These are phyloP conservation scores for Morpho helenor DNA, from an alignment of 2,888 invertebrate genomes.

Conservation along the genomic window DNA sequence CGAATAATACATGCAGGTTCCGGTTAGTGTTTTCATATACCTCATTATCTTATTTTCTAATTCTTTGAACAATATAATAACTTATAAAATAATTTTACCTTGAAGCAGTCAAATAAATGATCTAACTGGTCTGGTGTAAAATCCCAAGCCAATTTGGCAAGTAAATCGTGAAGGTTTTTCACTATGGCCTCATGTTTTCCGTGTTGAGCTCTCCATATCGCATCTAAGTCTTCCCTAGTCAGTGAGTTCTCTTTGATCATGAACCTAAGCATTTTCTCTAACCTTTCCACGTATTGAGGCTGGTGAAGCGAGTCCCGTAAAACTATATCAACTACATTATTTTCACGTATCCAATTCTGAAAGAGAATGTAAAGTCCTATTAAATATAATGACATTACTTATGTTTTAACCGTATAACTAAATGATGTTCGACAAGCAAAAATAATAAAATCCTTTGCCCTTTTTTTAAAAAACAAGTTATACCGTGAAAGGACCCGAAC, in stretches of 20 bases:
- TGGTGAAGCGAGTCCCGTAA: conserved; percentile 97
- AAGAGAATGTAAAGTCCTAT: conserved; percentile 30
- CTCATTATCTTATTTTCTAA: too few relatives aligned
- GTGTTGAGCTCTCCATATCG: conserved; percentile 97
- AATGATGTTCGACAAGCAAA: too few relatives aligned
- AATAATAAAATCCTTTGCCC: too few relatives aligned
- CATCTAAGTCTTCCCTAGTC: conserved; percentile 94
- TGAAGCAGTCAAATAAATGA: conserved; percentile 97
- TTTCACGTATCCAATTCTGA: conserved; percentile 96
- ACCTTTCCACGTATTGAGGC: conserved; percentile 97
- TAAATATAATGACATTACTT: too few relatives aligned
- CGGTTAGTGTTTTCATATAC: too few relatives aligned
- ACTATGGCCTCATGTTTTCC: conserved; percentile 99
- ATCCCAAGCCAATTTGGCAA: conserved; percentile 98
- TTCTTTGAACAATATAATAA: background rate
- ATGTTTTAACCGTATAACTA: too few relatives aligned
- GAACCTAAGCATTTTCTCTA: conserved; percentile 98
- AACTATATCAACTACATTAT: conserved; percentile 96
- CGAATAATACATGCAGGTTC: too few relatives aligned
- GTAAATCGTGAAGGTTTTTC: conserved; percentile 96
- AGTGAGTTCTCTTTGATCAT: conserved; percentile 96
- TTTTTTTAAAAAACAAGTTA: too few relatives aligned
- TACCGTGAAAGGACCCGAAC: too few relatives aligned
- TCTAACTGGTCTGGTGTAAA: conserved; percentile 98
- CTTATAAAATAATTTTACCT: conserved; percentile 71